These are phyloP conservation scores for Xiphias gladius DNA, from an alignment of 2,113 vertebrate genomes.

Conservation along the genomic window DNA sequence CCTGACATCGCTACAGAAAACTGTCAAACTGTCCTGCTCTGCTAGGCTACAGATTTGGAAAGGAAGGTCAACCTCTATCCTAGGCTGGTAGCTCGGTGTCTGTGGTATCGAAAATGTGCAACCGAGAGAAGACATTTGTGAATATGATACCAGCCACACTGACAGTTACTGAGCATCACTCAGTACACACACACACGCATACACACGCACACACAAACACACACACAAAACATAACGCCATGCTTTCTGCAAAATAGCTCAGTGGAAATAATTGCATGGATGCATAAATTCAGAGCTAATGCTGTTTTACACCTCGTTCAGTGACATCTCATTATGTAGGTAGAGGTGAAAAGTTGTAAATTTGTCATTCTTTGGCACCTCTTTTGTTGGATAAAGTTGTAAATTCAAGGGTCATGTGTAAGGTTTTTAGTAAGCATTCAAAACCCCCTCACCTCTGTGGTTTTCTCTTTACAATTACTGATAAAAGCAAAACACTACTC, in stretches of 20 bases:
- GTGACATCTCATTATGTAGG: conserved; percentile 28
- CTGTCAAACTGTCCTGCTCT: neutral
- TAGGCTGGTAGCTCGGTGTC: conserved; percentile 1
- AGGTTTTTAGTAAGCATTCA: neutral
- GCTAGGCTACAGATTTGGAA: neutral
- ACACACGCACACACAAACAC: neutral
- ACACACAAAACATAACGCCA: conserved; percentile 5
- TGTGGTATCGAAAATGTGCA: neutral
- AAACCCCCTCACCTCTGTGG: neutral
- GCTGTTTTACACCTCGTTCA: conserved; percentile 41
- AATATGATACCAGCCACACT: conserved; percentile 28
- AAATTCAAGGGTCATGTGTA: neutral
- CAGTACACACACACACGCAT: neutral
- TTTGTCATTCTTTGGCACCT: neutral
- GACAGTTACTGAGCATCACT: neutral
- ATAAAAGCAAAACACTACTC: neutral
- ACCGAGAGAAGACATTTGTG: conserved; percentile 16
- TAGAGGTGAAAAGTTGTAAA: conserved; percentile 16
- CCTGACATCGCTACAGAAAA: neutral
- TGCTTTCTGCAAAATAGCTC: conserved; percentile 33
- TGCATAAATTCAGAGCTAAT: conserved; percentile 43
- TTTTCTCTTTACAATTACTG: neutral
- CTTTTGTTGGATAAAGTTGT: neutral
- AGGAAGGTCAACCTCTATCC: conserved; percentile 19
- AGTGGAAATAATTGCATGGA: conserved; percentile 35